Percentiles rank a stretch among this genome's conserved stretches.
Conservation (phyloP, 2,113 vertebrate species). For the Pleuronectes platessa region DNA sequence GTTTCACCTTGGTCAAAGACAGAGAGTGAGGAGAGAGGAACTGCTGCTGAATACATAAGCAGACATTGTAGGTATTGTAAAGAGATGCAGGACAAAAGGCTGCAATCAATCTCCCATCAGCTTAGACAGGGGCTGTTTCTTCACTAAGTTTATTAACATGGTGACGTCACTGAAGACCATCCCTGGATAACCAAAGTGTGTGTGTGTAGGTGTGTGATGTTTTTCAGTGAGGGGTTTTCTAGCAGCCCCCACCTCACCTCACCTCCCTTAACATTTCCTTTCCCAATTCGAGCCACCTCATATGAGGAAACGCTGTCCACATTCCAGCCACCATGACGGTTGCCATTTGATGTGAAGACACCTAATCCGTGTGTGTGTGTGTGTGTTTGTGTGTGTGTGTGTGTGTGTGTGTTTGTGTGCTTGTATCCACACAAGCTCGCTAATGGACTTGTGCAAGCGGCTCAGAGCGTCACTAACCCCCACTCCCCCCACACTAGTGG, state of each 20-base stretch:
- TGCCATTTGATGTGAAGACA: constrained; percentile 46
- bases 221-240: not conserved
- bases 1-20: constrained; percentile 59
- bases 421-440: not conserved
- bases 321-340: not conserved
- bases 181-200: not conserved
- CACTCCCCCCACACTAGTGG: not conserved
- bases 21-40: constrained; percentile 11
- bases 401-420: constrained; percentile 15
- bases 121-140: constrained; percentile 6
- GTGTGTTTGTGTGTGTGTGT: not conserved
- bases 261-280: constrained; percentile 21
- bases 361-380: constrained; percentile 32
- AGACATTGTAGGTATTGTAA: constrained; percentile 32
- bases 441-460: constrained; percentile 69
- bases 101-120: constrained; percentile 25
- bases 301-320: constrained; percentile 48
- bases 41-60: constrained; percentile 54
- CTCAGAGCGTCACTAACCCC: constrained; percentile 55
- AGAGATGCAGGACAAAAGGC: constrained; percentile 36
- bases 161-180: not conserved
- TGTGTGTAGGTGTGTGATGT: not conserved
- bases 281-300: constrained; percentile 36
- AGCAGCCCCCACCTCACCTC: constrained; percentile 35
- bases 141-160: constrained; percentile 20